Conservation (phyloP, 1,140 invertebrate genomes). For the Philopotamus ludificatus region DNA sequence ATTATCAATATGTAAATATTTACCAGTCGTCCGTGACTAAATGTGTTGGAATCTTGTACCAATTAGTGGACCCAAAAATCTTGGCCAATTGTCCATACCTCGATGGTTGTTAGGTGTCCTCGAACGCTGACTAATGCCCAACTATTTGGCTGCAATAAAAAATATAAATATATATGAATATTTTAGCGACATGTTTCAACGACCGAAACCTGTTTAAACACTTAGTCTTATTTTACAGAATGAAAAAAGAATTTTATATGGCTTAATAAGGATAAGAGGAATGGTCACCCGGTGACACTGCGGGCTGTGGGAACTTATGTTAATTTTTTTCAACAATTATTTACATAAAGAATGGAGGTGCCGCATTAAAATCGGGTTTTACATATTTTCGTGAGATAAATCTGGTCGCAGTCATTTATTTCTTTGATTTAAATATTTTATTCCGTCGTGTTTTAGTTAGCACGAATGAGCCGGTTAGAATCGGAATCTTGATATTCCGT, state of each 20-base stretch:
- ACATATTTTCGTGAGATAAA: too few species aligned
- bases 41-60: not conserved
- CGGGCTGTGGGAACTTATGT: too few species aligned
- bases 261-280: not conserved
- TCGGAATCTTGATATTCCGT: too few species aligned
- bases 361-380: too few species aligned
- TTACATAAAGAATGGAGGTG: too few species aligned
- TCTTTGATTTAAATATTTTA: too few species aligned
- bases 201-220: not conserved
- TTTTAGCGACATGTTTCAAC: not conserved
- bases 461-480: too few species aligned
- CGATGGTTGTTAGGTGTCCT: not conserved
- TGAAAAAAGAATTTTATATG: not conserved
- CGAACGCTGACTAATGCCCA: not conserved
- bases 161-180: too few species aligned
- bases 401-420: too few species aligned
- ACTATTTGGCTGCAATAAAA: not conserved
- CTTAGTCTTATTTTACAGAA: not conserved
- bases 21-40: not conserved
- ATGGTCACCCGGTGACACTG: not conserved
- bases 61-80: not conserved
- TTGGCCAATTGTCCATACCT: too few species aligned
- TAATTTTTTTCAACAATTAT: too few species aligned
- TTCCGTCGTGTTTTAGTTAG: too few species aligned
- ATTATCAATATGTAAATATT: not conserved